Base-by-base conservation (phyloP, 2,888 invertebrate genomes). In the Dinocampus coccinellae region DNA sequence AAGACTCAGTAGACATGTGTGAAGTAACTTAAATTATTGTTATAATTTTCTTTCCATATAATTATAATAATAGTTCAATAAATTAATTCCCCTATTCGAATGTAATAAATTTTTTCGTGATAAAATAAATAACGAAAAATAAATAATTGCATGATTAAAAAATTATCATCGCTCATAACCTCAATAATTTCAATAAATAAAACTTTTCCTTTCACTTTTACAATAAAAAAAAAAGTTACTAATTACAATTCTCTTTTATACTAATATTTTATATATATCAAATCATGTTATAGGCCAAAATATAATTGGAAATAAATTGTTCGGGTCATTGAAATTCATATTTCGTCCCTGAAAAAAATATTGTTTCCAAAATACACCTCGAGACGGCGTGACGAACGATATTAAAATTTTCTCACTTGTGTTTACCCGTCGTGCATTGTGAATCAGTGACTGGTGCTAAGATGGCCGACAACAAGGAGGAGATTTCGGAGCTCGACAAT, bases 401-500 rank as follows among this genome's bases (percentile, higher is more conserved):
- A 11, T 47, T 7, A 52, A 22, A 34, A 47, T 53, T 63, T 71
- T 69, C 66, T 81, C 81, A 82, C 82, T 84, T 85, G 86, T 86
- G 85, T 85, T 86, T 85, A 84, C 85, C 85, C 86, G 82, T 82
- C 81, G 84, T 86, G 85, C 85, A 85, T 85, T 85, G 84, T 84
- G 82, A 55, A 81, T 75, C 81, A 85, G 86, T 86, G 86, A 85
- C 85, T 86, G 85, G 85, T 85, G 86, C 86, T 87, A 88, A 88
- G 87, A 88, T 88, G 88, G 88, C 87, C 80, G 88, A 88, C 86
- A 85, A 84, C 84, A 87, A 86, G 87, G 87, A 87, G 86, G 86
- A 86, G 83, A 85, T 85, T 84, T 84, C 81, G 83, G 85, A 85
- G 83, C 84, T 84, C 84, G 85, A 81, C 81, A 87, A 84, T 78